Evolutionary conservation across 2,797 vertebrate species (phyloP).

Genomic region (Micropoecilia bifurca): DNA sequence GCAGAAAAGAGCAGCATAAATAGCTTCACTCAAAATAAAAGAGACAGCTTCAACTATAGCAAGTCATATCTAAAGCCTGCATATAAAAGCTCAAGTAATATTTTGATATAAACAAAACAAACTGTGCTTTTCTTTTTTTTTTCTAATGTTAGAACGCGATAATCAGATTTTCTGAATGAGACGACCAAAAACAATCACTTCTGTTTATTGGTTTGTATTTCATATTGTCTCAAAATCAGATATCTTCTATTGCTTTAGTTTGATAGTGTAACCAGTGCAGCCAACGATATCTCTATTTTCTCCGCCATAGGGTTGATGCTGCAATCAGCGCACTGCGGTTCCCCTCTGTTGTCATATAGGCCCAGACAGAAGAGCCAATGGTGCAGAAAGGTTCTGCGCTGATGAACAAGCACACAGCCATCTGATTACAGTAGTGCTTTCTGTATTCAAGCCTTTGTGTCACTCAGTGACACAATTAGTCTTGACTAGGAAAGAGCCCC

Average conservation of each 20-base stretch:
- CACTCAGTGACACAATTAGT: constrained; percentile 75
- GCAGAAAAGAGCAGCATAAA: constrained; percentile 47
- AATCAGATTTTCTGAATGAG: constrained; percentile 22
- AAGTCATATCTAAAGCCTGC: constrained; percentile 26
- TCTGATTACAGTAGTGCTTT: constrained; percentile 63
- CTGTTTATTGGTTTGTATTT: background rate
- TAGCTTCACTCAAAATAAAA: constrained; percentile 57
- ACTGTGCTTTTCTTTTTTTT: background rate
- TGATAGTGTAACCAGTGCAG: constrained; percentile 6
- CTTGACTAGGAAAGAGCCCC: constrained; percentile 69
- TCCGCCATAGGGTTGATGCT: constrained; percentile 30
- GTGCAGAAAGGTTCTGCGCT: constrained; percentile 70
- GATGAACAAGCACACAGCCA: constrained; percentile 72
- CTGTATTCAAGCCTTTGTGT: constrained; percentile 67
- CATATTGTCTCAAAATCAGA: constrained; percentile 12
- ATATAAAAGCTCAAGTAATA: constrained; percentile 26
- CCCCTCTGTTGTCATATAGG: constrained; percentile 46
- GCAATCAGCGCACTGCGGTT: constrained; percentile 50
- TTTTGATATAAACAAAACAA: constrained; percentile 33
- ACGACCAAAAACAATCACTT: constrained; percentile 6
- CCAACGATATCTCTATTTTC: constrained; percentile 39
- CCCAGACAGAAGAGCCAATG: constrained; percentile 54
- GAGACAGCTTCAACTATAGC: constrained; percentile 24
- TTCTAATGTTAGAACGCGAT: constrained; percentile 12
- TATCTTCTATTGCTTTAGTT: constrained; percentile 13